These are phyloP conservation scores for Drosophila arizonae DNA, from an alignment of 1,140 invertebrate genomes.

Conservation along the genomic window DNA sequence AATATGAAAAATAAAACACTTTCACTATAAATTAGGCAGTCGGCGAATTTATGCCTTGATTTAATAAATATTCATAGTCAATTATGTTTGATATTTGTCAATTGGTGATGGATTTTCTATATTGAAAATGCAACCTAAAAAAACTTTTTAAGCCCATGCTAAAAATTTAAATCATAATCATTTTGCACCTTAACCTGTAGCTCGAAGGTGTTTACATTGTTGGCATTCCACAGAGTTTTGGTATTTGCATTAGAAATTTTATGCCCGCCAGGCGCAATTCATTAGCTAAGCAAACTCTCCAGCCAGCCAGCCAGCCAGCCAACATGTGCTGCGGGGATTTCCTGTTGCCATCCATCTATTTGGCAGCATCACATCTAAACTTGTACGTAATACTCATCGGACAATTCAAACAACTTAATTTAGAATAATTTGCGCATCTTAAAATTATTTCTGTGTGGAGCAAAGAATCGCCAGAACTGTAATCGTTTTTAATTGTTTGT, in stretches of 20 bases:
- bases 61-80: conserved; percentile 53
- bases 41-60: conserved; percentile 28
- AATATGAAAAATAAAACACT: conserved; percentile 36
- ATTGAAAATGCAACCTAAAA: neutral
- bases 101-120: conserved; percentile 26
- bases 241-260: conserved; percentile 39
- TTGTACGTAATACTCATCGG: conserved; percentile 26
- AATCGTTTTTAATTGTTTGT: conserved; percentile 43
- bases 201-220: conserved; percentile 35
- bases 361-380: conserved; percentile 10
- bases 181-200: conserved; percentile 37
- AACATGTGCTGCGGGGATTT: conserved; percentile 23
- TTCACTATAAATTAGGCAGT: conserved; percentile 52
- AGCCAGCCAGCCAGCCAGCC: neutral
- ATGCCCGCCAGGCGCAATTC: conserved; percentile 27
- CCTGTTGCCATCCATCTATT: conserved; percentile 8
- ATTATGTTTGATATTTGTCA: conserved; percentile 32
- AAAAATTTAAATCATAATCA: neutral
- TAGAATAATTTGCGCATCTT: conserved; percentile 45
- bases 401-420: conserved; percentile 43
- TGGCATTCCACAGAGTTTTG: conserved; percentile 43
- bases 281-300: conserved; percentile 45
- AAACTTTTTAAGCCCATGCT: neutral
- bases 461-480: conserved; percentile 24
- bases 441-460: conserved; percentile 33